A percentile compares a stretch with the other conserved stretches of the same genome.
Conservation (phyloP, 2,888 invertebrate genomes). For the Phytoseiulus persimilis region DNA sequence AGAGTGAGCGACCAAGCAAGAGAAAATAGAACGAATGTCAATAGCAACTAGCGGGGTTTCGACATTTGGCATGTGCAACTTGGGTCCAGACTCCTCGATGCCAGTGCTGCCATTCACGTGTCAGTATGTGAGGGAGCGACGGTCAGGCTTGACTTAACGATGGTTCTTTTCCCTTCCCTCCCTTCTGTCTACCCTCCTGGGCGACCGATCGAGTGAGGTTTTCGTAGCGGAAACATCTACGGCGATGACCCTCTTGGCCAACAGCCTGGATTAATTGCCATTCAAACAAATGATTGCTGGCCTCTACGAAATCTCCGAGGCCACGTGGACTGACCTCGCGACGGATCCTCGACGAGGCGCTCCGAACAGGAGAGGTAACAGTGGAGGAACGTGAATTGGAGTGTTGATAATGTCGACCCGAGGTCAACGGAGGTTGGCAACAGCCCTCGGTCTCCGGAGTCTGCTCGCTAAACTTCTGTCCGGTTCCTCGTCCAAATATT, state of each 20-base stretch:
- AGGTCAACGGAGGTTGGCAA: no score
- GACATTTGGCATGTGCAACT: background rate
- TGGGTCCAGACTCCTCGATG: background rate
- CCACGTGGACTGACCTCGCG: background rate
- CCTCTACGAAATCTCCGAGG: background rate
- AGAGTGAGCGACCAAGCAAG: background rate
- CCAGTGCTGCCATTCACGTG: background rate
- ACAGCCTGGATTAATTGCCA: background rate
- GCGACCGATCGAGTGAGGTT: background rate
- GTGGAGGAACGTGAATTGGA: no score
- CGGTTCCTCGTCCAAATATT: no score
- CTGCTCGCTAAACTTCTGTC: no score
- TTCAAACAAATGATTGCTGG: background rate
- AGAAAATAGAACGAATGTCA: background rate
- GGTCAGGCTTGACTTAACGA: background rate
- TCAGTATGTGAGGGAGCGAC: background rate
- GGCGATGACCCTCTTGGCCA: background rate
- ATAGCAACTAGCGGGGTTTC: background rate
- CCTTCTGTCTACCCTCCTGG: background rate
- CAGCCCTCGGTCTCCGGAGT: no score
- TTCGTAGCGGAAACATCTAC: background rate
- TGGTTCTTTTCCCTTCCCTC: background rate
- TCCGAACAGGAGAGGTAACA: no score
- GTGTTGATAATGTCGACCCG: no score
- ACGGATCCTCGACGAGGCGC: no score